Evolutionary conservation across 2,113 vertebrate genomes (phyloP).

Genomic region (Tetrax tetrax): DNA sequence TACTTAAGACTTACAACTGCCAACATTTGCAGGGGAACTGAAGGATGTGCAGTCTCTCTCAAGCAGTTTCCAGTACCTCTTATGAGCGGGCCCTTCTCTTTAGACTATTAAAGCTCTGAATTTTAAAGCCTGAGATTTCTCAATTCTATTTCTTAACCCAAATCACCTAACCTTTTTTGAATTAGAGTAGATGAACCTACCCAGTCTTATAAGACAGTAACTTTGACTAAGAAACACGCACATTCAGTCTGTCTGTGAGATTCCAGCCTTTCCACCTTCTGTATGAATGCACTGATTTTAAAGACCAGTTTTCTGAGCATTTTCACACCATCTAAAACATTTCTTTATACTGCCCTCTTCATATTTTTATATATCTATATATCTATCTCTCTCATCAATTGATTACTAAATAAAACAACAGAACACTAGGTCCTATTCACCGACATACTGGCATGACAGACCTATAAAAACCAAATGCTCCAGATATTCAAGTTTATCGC

Average conservation of each 20-base stretch:
- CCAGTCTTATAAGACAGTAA: not conserved
- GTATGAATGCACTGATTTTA: not conserved
- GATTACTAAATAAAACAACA: not conserved
- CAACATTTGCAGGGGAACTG: not conserved
- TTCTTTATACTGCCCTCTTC: not conserved
- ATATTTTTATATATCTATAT: not conserved
- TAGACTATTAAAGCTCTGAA: not conserved
- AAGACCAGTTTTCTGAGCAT: not conserved
- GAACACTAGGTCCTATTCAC: not conserved
- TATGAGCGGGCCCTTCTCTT: not conserved
- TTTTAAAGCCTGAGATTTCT: not conserved
- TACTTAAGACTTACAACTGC: slow-evolving; percentile 33
- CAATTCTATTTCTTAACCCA: not conserved
- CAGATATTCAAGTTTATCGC: not conserved
- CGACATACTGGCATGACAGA: not conserved
- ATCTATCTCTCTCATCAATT: too few species aligned
- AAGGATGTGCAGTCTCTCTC: not conserved
- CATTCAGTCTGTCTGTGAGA: not conserved
- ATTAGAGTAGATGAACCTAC: not conserved
- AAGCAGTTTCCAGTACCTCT: not conserved
- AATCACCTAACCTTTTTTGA: not conserved
- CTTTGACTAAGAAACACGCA: not conserved
- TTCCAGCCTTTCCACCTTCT: not conserved
- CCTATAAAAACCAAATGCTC: not conserved
- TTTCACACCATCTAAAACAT: not conserved